phyloP scores from a whole-genome alignment of 2,888 invertebrate genomes.

The Apocheima hispidaria region DNA sequence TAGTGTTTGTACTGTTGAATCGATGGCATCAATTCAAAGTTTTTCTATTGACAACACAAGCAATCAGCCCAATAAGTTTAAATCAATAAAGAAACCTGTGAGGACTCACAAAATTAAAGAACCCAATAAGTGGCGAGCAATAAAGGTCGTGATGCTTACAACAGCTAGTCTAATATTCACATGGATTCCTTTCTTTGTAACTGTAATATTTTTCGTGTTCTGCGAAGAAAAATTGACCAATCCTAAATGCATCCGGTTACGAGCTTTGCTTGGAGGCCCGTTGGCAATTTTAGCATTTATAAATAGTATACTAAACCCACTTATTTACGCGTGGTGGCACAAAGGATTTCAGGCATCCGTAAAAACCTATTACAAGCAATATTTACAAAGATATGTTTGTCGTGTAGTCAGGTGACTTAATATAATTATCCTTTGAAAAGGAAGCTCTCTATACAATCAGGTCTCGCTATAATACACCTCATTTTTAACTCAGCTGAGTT shows the following conservation, averaged over 20 bases:
- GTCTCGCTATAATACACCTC: not conserved
- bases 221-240: constrained; percentile 79
- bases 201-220: constrained; percentile 82
- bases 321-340: constrained; percentile 91
- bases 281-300: constrained; percentile 86
- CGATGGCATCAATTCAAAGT: constrained; percentile 45
- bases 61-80: constrained; percentile 18
- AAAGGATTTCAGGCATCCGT: constrained; percentile 87
- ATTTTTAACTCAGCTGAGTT: not conserved
- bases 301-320: constrained; percentile 88
- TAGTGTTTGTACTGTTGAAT: constrained; percentile 66
- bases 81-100: constrained; percentile 18
- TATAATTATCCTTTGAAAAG: constrained; percentile 1
- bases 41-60: constrained; percentile 44
- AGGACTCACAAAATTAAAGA: constrained; percentile 59
- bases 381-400: constrained; percentile 36
- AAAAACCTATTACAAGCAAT: constrained; percentile 57
- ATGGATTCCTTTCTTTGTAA: constrained; percentile 88
- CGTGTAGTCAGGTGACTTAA: constrained; percentile 32
- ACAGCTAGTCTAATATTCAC: constrained; percentile 87
- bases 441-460: constrained; percentile 9
- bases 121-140: constrained; percentile 86
- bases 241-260: constrained; percentile 77
- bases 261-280: constrained; percentile 85
- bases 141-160: constrained; percentile 87